phyloP scores from a whole-genome alignment of 2,113 vertebrate species.

The Odontesthes bonariensis region DNA sequence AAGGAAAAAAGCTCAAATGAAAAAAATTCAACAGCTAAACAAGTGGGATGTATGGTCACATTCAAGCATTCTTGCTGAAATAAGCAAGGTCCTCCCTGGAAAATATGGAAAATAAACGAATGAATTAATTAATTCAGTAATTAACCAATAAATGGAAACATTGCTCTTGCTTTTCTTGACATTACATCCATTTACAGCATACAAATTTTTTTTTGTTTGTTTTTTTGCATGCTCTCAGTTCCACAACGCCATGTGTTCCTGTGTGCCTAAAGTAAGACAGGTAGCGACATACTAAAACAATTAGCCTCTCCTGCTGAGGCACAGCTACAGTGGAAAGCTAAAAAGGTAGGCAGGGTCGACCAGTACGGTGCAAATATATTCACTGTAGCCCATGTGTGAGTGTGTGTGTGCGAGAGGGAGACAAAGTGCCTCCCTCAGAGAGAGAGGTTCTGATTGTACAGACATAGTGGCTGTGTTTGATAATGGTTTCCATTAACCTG shows the following conservation, averaged over 20 bases:
- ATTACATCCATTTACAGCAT: no score
- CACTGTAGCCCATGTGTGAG: conserved; percentile 17
- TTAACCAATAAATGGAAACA: no score
- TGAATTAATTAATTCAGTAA: no score
- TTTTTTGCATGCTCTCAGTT: conserved; percentile 59
- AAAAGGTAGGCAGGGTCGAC: conserved; percentile 41
- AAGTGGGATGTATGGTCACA: no score
- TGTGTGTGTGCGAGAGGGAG: conserved; percentile 48
- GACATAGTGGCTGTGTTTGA: conserved; percentile 76
- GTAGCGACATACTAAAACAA: conserved; percentile 76
- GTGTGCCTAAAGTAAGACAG: conserved; percentile 54
- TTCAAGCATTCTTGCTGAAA: no score
- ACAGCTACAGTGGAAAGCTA: conserved; percentile 49
- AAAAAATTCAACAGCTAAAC: no score
- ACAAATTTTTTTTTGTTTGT: no score
- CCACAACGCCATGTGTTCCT: conserved; percentile 61
- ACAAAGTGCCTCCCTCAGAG: conserved; percentile 72
- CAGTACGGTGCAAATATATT: conserved; percentile 36
- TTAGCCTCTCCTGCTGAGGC: conserved; percentile 54
- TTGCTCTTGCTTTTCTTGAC: no score
- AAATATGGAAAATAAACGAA: no score
- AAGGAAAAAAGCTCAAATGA: no score
- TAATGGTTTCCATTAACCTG: conserved; percentile 83
- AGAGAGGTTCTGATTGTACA: conserved; percentile 69
- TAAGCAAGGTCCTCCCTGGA: no score